Evolutionary conservation across 2,888 invertebrate species (phyloP).

Genomic region (Sclerodermus sp.): DNA sequence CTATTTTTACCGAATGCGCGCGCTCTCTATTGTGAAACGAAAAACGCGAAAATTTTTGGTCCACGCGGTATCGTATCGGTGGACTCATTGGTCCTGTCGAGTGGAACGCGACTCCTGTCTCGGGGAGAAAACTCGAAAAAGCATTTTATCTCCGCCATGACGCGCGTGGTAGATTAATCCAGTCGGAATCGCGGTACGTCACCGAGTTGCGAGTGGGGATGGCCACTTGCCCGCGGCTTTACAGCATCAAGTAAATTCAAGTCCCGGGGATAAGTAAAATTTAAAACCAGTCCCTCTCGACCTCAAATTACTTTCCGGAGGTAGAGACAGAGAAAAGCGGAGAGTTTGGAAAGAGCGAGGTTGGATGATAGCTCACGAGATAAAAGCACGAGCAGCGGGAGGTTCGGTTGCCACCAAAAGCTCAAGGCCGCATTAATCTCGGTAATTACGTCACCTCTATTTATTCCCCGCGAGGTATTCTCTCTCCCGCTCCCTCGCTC

Average conservation of each 20-base stretch:
- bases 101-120: no score
- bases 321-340: constrained; percentile 18
- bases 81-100: no score
- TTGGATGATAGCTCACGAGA: constrained; percentile 41
- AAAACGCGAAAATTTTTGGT: no score
- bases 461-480: constrained; percentile 33
- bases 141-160: no score
- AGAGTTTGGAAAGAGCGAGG: constrained; percentile 19
- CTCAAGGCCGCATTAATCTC: constrained; percentile 50
- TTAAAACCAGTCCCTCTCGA: constrained; percentile 42
- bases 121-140: no score
- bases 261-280: constrained; percentile 48
- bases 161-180: no score
- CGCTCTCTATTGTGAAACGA: no score
- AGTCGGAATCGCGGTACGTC: no score
- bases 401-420: constrained; percentile 32
- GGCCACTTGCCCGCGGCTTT: constrained; percentile 24
- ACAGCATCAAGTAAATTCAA: constrained; percentile 31
- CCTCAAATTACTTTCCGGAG: constrained; percentile 49
- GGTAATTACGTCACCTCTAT: constrained; percentile 52
- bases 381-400: constrained; percentile 29
- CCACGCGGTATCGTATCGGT: no score
- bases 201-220: neutral
- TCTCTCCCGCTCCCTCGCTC: constrained; percentile 8
- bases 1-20: no score